A percentile compares a stretch with the other conserved stretches of the same genome.
Conservation (phyloP, 2,888 invertebrate species). For the Itoplectis maculator region DNA sequence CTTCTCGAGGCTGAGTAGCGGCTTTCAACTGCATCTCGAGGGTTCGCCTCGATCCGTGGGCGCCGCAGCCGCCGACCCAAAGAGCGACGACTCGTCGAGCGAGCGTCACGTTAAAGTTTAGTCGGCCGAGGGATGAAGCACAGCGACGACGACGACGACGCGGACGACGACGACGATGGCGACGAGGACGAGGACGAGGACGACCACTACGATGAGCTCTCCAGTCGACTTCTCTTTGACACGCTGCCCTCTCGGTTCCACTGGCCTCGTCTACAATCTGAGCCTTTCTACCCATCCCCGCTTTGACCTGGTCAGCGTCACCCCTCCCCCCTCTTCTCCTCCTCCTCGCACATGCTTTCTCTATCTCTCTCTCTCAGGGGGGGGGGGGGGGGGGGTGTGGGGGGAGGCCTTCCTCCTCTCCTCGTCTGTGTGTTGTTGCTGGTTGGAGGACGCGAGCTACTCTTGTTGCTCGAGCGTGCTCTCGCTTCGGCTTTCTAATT, state of each 20-base stretch:
- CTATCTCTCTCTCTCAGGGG: no score
- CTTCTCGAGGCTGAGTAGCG: constrained; percentile 19
- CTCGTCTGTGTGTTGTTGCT: constrained; percentile 16
- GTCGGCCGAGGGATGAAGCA: constrained; percentile 30
- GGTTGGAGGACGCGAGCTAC: constrained; percentile 8
- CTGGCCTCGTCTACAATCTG: constrained; percentile 36
- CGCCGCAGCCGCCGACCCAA: constrained; percentile 16
- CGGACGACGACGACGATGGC: neutral
- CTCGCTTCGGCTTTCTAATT: constrained; percentile 68
- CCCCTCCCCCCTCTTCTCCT: no score
- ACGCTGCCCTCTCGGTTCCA: constrained; percentile 51
- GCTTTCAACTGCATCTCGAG: constrained; percentile 10
- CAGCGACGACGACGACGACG: neutral
- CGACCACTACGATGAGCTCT: constrained; percentile 4
- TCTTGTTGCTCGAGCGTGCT: constrained; percentile 30
- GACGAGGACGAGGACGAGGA: neutral
- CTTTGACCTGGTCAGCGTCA: constrained; percentile 39
- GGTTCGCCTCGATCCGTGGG: constrained; percentile 26
- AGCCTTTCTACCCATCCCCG: constrained; percentile 18
- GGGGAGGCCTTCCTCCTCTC: constrained; percentile 22
- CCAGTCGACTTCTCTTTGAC: constrained; percentile 56
- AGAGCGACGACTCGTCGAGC: constrained; percentile 51
- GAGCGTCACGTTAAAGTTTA: constrained; percentile 54
- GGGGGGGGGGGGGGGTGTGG: no score
- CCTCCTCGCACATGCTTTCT: no score